phyloP scores from a whole-genome alignment of 2,113 vertebrate genomes.

The Tamias sibiricus region DNA sequence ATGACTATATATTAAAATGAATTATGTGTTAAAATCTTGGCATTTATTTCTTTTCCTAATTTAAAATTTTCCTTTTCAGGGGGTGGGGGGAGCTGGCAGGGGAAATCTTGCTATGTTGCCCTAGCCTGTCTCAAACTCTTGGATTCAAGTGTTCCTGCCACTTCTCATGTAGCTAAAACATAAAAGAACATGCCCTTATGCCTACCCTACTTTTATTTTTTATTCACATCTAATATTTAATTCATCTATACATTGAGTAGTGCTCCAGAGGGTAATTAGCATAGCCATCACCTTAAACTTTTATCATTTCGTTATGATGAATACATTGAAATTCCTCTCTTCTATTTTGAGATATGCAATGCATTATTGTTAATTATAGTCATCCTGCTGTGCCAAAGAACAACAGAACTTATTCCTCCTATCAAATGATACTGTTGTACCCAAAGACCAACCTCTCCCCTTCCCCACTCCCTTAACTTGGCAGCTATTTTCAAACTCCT shows the following conservation, averaged over 20 bases:
- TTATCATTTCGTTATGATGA: background rate
- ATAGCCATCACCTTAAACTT: background rate
- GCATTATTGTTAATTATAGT: background rate
- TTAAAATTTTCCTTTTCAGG: background rate
- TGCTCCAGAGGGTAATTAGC: background rate
- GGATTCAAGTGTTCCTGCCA: background rate
- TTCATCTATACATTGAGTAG: background rate
- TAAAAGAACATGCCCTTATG: background rate
- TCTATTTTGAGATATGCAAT: background rate
- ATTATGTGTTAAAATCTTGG: background rate
- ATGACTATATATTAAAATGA: too few relatives aligned
- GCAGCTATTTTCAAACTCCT: conserved; percentile 41
- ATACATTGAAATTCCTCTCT: background rate
- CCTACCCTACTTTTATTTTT: background rate
- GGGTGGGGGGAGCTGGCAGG: too few relatives aligned
- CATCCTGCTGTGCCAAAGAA: too few relatives aligned
- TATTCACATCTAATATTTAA: background rate
- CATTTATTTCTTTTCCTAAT: background rate
- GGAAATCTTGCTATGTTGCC: background rate
- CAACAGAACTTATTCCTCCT: background rate
- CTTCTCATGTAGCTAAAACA: background rate
- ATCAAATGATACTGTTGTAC: background rate
- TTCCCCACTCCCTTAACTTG: background rate
- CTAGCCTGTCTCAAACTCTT: background rate
- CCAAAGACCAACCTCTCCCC: too few relatives aligned